Conservation (phyloP, 2,888 invertebrate genomes). For the Priapulus caudatus region DNA sequence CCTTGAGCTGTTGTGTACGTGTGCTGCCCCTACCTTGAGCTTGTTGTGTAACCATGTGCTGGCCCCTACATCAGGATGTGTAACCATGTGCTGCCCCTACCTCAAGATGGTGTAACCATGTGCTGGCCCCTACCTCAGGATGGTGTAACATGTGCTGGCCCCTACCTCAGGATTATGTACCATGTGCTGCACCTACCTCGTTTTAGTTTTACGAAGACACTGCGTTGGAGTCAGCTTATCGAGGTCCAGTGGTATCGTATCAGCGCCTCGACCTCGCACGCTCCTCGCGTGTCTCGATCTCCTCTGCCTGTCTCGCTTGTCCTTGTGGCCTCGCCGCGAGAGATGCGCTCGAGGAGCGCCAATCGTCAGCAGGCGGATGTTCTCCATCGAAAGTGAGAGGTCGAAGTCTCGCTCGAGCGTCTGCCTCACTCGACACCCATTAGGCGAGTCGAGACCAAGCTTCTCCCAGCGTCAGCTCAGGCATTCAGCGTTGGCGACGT, state of each 20-base stretch:
- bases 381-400: conserved; percentile 60
- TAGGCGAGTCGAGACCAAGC: conserved; percentile 92
- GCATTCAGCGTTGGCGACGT: conserved; percentile 61
- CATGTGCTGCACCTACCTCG: no score
- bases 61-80: no score
- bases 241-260: background rate
- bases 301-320: conserved; percentile 63
- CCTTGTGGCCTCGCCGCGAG: conserved; percentile 25
- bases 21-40: no score
- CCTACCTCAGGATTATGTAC: no score
- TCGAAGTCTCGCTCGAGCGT: conserved; percentile 84
- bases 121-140: no score
- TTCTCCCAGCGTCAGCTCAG: conserved; percentile 69
- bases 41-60: no score
- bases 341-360: conserved; percentile 57
- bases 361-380: conserved; percentile 45
- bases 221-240: no score
- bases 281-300: conserved; percentile 39
- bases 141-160: no score
- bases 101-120: no score
- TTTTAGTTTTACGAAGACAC: no score
- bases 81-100: no score
- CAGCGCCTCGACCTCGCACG: conserved; percentile 16
- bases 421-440: conserved; percentile 98
- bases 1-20: no score